These are phyloP conservation scores for Poecilobothrus nobilitatus DNA, from an alignment of 2,888 invertebrate species.

Conservation along the genomic window DNA sequence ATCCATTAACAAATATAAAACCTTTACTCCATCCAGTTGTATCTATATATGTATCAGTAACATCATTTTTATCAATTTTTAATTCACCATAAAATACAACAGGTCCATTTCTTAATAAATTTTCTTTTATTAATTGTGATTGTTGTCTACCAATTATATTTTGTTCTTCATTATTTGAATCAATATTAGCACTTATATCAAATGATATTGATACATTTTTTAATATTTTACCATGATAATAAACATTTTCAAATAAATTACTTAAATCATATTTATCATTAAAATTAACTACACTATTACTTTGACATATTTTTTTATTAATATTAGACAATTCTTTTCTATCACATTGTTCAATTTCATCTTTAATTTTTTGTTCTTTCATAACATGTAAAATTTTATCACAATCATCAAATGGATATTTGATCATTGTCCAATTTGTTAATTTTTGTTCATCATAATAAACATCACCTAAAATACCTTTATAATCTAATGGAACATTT, in stretches of 20 bases:
- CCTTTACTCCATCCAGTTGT: slow-evolving; percentile 81
- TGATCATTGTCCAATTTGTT: slow-evolving; percentile 56
- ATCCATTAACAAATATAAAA: slow-evolving; percentile 72
- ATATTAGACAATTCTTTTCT: no score
- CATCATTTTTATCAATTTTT: slow-evolving; percentile 37
- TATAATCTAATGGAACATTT: slow-evolving; percentile 45
- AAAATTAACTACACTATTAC: no score
- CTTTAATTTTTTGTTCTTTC: no score
- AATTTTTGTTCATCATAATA: slow-evolving; percentile 47
- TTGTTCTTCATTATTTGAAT: slow-evolving; percentile 28
- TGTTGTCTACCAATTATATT: neutral
- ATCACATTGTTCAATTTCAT: no score
- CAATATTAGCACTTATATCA: slow-evolving; percentile 35
- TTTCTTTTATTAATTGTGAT: neutral
- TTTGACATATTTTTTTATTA: no score
- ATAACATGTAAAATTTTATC: no score
- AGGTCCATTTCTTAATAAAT: slow-evolving; percentile 45
- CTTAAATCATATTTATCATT: no score
- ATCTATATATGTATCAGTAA: slow-evolving; percentile 68
- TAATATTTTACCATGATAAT: no score
- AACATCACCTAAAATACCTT: slow-evolving; percentile 54
- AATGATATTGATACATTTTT: no score
- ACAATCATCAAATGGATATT: slow-evolving; percentile 50
- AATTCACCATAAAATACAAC: slow-evolving; percentile 47
- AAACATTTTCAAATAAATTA: no score